Base-by-base conservation (phyloP, 2,797 vertebrate species). In the Tachyglossus aculeatus region DNA sequence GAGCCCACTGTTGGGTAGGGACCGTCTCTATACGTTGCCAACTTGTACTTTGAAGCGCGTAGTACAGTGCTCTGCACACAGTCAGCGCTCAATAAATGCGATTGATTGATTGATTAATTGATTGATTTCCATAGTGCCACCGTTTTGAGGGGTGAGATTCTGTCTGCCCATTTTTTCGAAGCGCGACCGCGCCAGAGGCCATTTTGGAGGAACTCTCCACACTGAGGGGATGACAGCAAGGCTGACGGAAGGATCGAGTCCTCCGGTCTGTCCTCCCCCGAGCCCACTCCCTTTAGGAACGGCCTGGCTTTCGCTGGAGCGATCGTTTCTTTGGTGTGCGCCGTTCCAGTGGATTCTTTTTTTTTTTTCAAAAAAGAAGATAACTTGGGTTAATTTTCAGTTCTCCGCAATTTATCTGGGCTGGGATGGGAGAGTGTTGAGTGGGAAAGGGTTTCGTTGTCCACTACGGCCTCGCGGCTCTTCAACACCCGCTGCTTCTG, bases 391-490 rank as follows among this genome's bases (percentile, higher is more conserved):
- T 93, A 88, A 92, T 93, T 92, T 86, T 82, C 72, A 87, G 81
- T 92, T 93, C 91, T 88, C 83, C 81, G 86, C 89, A 77, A 92
- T 93, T 91, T 94, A 91, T 94, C 92, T 93, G 87, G 82, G 41
- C 86, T 78, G 82, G 89, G 81, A 71, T 83, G 86, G 87, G 86
- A 82, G 87, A 93, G 93, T 94, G 93, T 93, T 94, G 93, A 94
- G 93, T 93, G 90, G 92, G 90, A 91, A 90, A 91, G 88, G 88
- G 90, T 91, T 94, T 93, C 90, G 89, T 91, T 92, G 92, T 93
- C 89, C 86, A 88, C 76, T 80, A 90, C 86, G 88, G 89, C 87
- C 89, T 92, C 90, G 73, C 80, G 43, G 80, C 89, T 92, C 90
- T 94, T 93, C 93, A 93, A 92, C 92, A 93, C 92, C 91, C 90